A percentile compares a stretch with the other conserved stretches of the same genome.
Conservation (phyloP, 92 coral and sea anemone genomes). For the Nematostella vectensis region DNA sequence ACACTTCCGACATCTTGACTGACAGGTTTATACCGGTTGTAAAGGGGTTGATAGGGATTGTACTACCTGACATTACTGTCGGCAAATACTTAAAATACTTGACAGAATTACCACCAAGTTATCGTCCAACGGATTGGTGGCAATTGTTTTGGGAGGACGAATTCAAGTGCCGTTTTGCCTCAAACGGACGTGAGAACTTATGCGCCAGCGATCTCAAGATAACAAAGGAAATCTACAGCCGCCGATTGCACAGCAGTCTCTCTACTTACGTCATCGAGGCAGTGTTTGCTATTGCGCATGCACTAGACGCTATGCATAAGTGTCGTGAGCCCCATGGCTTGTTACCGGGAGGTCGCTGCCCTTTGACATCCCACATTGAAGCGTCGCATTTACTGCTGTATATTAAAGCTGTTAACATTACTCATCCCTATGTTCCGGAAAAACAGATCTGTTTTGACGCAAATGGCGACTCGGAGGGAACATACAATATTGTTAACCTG, state of each 20-base stretch:
- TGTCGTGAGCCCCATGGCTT: conserved; percentile 36
- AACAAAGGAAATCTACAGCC: conserved; percentile 21
- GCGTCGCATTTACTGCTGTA: conserved; percentile 41
- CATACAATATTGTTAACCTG: conserved; percentile 56
- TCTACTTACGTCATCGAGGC: conserved; percentile 73
- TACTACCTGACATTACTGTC: conserved; percentile 35
- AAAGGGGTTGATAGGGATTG: conserved; percentile 61
- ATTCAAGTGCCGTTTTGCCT: conserved; percentile 40
- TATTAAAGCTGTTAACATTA: conserved; percentile 41
- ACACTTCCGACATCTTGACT: conserved; percentile 6
- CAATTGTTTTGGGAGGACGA: conserved; percentile 48
- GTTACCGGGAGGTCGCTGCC: conserved; percentile 29
- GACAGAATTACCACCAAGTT: conserved; percentile 30
- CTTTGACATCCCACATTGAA: conserved; percentile 33
- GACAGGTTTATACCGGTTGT: conserved; percentile 16
- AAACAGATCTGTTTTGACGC: conserved; percentile 48
- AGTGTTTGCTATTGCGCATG: conserved; percentile 81
- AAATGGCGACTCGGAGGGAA: conserved; percentile 60
- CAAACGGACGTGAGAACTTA: background rate
- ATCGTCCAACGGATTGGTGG: conserved; percentile 63
- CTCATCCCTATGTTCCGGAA: conserved; percentile 18
- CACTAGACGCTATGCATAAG: conserved; percentile 45
- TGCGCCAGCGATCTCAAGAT: conserved; percentile 31
- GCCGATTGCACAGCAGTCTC: conserved; percentile 37
- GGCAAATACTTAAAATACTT: conserved; percentile 35